Evolutionary conservation across 2,797 vertebrate genomes (phyloP), one percentile per base, ranked within the genome.

Genomic region (Denticeps clupeoides): DNA sequence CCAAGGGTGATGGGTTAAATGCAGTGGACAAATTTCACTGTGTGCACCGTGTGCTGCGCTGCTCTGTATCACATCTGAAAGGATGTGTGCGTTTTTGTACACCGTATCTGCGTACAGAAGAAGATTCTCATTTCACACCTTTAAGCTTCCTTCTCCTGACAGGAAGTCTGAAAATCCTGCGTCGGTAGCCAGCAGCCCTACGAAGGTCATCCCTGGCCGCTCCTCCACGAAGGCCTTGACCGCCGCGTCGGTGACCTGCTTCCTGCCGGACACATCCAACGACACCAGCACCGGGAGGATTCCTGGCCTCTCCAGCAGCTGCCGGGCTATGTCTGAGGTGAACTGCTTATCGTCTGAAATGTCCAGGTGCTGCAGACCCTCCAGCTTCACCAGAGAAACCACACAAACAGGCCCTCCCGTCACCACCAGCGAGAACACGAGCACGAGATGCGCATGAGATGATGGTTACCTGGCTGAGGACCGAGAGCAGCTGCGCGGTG

Each of bases 301-400:
- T 19, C 88, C 88, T 1, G 82, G 87, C 71, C 91, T 90, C 38
- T 89, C 89, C 15, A 98, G 77, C 38, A 98, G 83, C 29, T 93
- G 94, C 49, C 90, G 84, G 29, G 94, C 95, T 75, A 99, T 91
- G 33, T 99, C 93, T 1, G 95, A 99, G 0, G 92, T 99, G 66
- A 99, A 99, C 72, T 99, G 95, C 67, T 99, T 99, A 67, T 99
- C 95, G 58, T 99, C 95, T 0, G 94, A 98, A 71, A 98, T 98
- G 73, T 99, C 95, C 64, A 99, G 80, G 57, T 99, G 95, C 75
- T 90, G 84, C 62, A 85, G 56, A 27, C 38, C 57, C 12, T 66
- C 57, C 42, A 66, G 33, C 64, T 66, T 40, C 3, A 13, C 24
- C 31, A 43, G n/a, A n/a, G n/a, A n/a, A n/a, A n/a, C n/a, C n/a